phyloP scores from a whole-genome alignment of 2,797 vertebrate genomes.

The Morelia viridis region DNA sequence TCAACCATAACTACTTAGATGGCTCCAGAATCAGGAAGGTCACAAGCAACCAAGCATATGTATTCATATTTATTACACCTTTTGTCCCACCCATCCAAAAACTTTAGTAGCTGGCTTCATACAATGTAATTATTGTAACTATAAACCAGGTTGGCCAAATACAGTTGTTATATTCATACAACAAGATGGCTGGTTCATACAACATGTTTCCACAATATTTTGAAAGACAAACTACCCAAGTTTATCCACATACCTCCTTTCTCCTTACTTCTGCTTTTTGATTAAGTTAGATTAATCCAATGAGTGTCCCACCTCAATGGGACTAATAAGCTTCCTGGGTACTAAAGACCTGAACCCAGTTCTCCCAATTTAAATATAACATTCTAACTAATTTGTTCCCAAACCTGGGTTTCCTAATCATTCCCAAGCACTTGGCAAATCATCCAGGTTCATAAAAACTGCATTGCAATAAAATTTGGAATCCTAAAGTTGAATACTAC shows the following conservation, averaged over 20 bases:
- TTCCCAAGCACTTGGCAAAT: neutral
- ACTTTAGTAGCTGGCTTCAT: neutral
- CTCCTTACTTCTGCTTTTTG: neutral
- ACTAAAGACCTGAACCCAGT: too few species aligned
- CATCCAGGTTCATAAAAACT: neutral
- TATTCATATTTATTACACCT: neutral
- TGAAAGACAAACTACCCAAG: neutral
- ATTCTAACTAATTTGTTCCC: neutral
- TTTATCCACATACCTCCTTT: neutral
- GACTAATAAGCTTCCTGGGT: neutral
- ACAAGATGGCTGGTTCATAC: neutral
- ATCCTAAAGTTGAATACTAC: neutral
- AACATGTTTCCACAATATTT: neutral
- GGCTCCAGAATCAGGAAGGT: neutral
- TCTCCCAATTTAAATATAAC: neutral
- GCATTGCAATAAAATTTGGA: neutral
- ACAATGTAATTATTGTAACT: neutral
- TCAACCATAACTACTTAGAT: neutral
- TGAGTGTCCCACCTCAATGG: neutral
- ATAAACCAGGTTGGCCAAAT: neutral
- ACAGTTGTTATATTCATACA: neutral
- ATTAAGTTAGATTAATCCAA: neutral
- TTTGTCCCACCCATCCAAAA: neutral
- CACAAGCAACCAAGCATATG: neutral
- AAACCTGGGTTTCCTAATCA: neutral